Evolutionary conservation across 2,888 invertebrate species (phyloP), one percentile per base, ranked within the genome.

Genomic region (Yponomeuta sedellus): DNA sequence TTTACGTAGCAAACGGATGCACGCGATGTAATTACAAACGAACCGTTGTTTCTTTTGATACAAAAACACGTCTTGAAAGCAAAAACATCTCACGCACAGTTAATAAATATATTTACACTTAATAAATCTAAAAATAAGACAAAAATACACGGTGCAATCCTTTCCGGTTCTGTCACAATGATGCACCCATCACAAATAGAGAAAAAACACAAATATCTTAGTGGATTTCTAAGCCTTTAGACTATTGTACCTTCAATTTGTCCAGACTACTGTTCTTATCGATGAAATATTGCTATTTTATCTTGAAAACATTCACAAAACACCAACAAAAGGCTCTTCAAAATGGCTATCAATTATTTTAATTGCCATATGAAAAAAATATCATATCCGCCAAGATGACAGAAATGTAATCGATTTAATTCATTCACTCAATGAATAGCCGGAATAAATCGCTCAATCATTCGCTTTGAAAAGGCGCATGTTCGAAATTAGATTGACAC

Each of bases 251-350:
- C n/a, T 75, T 73, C 72, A 74, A 69, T 69, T 70, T 74, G 72
- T 68, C 71, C 69, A 70, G 68, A 66, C 64, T 68, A 69, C 65
- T 67, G 67, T 79, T 68, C n/a, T 70, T 78, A 79, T 73, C 74
- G 76, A 77, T 81, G 75, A 81, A 84, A 75, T 83, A 80, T 73
- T 77, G 77, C 75, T 82, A 84, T 83, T 81, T 79, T 82, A 83
- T 75, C 75, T 82, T 85, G 83, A 91, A 92, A 91, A 91, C 90
- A 89, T 91, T 89, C 90, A 91, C 88, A 91, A 92, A 92, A 92
- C 91, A 92, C 91, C 83, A 91, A 91, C 91, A 92, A 92, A 91
- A 91, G 90, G 82, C 86, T 91, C 85, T 88, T 87, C 89, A 91
- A 91, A 91, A 91, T 91, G 91, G 91, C 91, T 89, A 90, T 90